phyloP scores from a whole-genome alignment of 2,797 vertebrate species.

The Micrastur ruficollis region DNA sequence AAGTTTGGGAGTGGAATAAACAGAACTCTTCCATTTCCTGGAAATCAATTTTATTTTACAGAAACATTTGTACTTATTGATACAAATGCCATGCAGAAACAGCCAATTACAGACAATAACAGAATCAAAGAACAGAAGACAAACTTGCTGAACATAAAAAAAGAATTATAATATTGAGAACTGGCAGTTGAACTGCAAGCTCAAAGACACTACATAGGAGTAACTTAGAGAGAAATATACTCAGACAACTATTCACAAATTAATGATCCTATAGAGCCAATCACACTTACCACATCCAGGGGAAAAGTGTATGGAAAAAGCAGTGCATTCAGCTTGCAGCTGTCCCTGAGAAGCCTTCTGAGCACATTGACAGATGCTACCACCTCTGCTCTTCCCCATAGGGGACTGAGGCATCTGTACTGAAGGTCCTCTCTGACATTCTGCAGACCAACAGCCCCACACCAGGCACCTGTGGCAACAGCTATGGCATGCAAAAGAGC shows the following conservation, averaged over 20 bases:
- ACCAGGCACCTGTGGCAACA: not conserved
- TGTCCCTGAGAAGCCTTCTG: not conserved
- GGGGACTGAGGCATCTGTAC: too few relatives aligned
- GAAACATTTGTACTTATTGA: not conserved
- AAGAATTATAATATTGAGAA: not conserved
- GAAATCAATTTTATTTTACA: not conserved
- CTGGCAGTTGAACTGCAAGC: not conserved
- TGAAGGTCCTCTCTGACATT: not conserved
- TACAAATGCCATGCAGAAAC: not conserved
- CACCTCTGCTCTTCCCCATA: not conserved
- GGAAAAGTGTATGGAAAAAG: not conserved
- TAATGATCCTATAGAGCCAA: not conserved
- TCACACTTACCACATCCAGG: not conserved
- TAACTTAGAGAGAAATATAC: not conserved
- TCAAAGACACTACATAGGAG: not conserved
- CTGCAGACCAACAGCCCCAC: not conserved
- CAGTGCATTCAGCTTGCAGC: not conserved
- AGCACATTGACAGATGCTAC: not conserved
- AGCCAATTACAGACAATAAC: not conserved
- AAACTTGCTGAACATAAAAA: not conserved
- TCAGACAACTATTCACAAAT: not conserved
- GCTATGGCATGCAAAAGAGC: not conserved
- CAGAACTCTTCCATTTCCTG: not conserved
- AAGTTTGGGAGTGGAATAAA: not conserved
- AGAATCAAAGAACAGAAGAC: not conserved